These are phyloP conservation scores for Nematopogon swammerdamellus DNA, from an alignment of 2,888 invertebrate species.

Conservation along the genomic window DNA sequence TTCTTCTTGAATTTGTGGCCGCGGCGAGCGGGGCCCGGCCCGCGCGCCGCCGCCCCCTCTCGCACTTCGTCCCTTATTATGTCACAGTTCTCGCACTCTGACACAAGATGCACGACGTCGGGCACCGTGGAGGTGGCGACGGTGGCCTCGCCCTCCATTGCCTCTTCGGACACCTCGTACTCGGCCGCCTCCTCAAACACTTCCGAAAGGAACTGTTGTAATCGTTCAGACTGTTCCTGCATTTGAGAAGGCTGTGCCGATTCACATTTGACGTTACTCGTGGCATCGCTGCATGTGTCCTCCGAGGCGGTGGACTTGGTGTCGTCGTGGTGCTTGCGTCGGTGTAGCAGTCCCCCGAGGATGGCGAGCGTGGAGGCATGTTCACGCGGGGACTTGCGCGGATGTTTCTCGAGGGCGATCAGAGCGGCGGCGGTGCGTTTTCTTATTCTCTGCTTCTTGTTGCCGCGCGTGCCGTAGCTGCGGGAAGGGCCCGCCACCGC, in stretches of 20 bases:
- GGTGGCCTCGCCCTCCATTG: conserved; percentile 27
- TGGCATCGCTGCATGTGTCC: conserved; percentile 36
- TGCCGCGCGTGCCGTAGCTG: conserved; percentile 38
- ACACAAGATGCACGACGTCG: conserved; percentile 41
- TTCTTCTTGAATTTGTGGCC: conserved; percentile 63
- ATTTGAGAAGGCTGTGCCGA: conserved; percentile 26
- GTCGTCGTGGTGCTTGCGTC: conserved; percentile 43
- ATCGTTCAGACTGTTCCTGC: conserved; percentile 34
- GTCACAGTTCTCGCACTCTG: conserved; percentile 42
- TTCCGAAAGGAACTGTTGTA: conserved; percentile 40
- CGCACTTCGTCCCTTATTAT: conserved; percentile 36
- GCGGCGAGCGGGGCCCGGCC: conserved; percentile 23
- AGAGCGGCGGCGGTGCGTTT: conserved; percentile 24
- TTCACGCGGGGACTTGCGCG: conserved; percentile 82
- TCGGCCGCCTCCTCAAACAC: conserved; percentile 45
- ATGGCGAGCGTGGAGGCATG: conserved; percentile 86
- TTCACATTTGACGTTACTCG: conserved; percentile 28
- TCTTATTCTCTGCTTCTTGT: conserved; percentile 33
- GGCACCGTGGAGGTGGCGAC: conserved; percentile 34
- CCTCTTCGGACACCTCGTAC: conserved; percentile 45
- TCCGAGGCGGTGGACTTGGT: conserved; percentile 45
- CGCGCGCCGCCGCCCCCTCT: conserved; percentile 19
- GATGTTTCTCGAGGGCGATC: conserved; percentile 50
- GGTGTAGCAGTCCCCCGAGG: conserved; percentile 63
- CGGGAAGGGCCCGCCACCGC: conserved; percentile 30